Evolutionary conservation across 2,113 vertebrate genomes (phyloP).

Genomic region (Sylvicapra grimmia): DNA sequence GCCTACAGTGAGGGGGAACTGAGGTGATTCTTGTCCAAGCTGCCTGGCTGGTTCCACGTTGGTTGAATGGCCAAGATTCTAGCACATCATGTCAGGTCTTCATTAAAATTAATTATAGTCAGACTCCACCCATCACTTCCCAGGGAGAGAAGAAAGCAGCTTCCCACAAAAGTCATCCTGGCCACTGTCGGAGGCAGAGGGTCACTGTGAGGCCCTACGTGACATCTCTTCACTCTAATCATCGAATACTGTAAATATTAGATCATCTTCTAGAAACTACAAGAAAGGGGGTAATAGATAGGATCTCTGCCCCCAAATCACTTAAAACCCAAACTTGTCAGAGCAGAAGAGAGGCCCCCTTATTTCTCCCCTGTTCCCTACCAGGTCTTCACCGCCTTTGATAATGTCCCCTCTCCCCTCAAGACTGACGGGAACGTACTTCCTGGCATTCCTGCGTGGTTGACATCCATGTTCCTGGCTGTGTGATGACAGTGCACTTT

Average conservation of each 20-base stretch:
- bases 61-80: neutral
- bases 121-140: neutral
- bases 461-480: constrained; percentile 36
- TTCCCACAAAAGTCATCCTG: neutral
- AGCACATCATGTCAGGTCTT: neutral
- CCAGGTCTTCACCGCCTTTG: neutral
- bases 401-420: constrained; percentile 36
- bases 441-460: constrained; percentile 30
- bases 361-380: neutral
- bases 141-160: neutral
- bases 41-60: neutral
- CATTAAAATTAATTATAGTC: constrained; percentile 2
- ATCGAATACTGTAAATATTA: neutral
- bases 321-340: neutral
- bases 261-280: neutral
- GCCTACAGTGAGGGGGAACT: neutral
- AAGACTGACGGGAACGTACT: constrained; percentile 28
- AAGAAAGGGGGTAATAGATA: neutral
- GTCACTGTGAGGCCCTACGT: neutral
- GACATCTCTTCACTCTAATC: constrained; percentile 3
- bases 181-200: neutral
- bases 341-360: neutral
- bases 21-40: neutral
- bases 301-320: neutral
- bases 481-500: neutral